Percentiles rank a stretch among this genome's conserved stretches.
Evolutionary conservation across 2,113 vertebrate genomes (phyloP).

Genomic region (Hydropotes inermis): DNA sequence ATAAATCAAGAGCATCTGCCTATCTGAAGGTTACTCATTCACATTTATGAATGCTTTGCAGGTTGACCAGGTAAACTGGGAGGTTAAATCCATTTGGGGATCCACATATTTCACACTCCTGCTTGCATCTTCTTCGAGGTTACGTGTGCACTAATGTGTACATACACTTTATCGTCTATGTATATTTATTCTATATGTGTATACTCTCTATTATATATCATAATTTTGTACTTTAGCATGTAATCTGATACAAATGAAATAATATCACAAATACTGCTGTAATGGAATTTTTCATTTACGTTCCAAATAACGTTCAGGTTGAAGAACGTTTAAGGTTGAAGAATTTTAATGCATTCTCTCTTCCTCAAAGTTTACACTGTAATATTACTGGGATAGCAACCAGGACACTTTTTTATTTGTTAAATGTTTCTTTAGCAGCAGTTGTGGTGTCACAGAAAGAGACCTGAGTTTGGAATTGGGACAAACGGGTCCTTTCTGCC

Average conservation of each 20-base stretch:
- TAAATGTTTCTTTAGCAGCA: neutral
- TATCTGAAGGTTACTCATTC: accelerated
- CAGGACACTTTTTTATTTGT: neutral
- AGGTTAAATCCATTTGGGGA: neutral
- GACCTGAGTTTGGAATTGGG: neutral
- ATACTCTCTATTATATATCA: neutral
- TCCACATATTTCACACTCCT: neutral
- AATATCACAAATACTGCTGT: neutral
- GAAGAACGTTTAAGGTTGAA: too few species aligned
- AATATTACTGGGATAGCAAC: accelerated
- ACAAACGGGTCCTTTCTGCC: neutral
- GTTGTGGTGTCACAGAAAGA: neutral
- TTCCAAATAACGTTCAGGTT: neutral
- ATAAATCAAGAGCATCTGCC: accelerated
- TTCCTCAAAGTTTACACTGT: neutral
- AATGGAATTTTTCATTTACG: neutral
- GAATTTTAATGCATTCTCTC: neutral
- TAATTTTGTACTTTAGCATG: neutral
- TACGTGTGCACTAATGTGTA: too few species aligned
- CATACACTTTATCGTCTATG: accelerated
- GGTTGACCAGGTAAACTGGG: accelerated
- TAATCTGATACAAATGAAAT: neutral
- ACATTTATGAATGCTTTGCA: neutral
- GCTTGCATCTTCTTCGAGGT: neutral
- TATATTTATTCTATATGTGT: neutral